Evolutionary conservation across 2,888 invertebrate species (phyloP), one percentile per base, ranked within the genome.

Genomic region (Crepidodera aurea): DNA sequence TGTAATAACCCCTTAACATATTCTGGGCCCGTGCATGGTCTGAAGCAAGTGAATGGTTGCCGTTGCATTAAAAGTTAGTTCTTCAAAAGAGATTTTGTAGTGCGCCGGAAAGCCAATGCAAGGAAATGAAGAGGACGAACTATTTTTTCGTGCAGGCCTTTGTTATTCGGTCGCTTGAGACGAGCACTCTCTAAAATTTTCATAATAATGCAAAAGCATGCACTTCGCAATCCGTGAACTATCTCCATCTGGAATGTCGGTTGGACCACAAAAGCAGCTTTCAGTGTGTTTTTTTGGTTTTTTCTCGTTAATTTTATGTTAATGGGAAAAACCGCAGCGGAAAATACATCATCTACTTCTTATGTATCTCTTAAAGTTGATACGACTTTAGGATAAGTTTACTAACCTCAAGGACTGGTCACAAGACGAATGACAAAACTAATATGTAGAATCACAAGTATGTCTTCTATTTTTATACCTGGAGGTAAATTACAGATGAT

Each of bases 141-240:
- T 51, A 55, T 55, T 62, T 61, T 64, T 60, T 67, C 29, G 37
- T 51, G 8, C 6, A 13, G 19, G n/a, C 12, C 63, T 65, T 67
- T 63, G 65, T 67, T 58, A 32, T 19, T 40, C 55, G 55, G 58
- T 56, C 58, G 64, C 62, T 48, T 39, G 44, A 54, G 48, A 61
- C 48, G 53, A 67, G 65, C 34, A 65, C 56, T 42, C 65, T 67
- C 62, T 59, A 66, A 62, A 63, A 53, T 67, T 56, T 65, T 65
- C 63, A 58, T 62, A 60, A 67, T 65, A 58, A 46, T 57, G 60
- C 58, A 59, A 51, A 61, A 61, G 62, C 51, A 64, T 58, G 61
- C 54, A 60, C 54, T 65, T 60, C 53, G 60, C 27, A 55, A 44
- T 56, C 55, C 62, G 44, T 50, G 64, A 57, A 48, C 51, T 61